phyloP scores from a whole-genome alignment of 2,797 vertebrate species.

The Muscicapa striata region DNA sequence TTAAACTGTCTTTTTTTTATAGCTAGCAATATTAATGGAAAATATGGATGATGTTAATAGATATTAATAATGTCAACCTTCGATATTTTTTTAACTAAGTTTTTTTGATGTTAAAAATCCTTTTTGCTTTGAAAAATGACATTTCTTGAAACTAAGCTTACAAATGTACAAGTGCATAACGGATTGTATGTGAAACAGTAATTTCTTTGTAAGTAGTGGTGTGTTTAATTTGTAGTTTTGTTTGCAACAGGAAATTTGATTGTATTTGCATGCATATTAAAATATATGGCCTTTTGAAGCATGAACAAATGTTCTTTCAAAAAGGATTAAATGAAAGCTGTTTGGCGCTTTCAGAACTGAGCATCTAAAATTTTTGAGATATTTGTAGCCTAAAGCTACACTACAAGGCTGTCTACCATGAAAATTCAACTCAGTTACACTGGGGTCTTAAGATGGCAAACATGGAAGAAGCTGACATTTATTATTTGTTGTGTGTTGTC shows the following conservation, averaged over 20 bases:
- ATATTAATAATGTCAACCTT: neutral
- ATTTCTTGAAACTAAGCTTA: neutral
- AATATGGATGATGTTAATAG: neutral
- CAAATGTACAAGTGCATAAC: neutral
- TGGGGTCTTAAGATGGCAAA: neutral
- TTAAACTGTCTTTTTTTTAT: neutral
- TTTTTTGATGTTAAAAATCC: neutral
- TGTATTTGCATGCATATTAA: neutral
- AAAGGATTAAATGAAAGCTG: neutral
- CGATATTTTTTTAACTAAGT: neutral
- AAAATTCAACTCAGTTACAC: neutral
- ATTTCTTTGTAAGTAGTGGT: neutral
- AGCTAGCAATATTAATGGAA: neutral
- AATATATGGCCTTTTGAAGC: neutral
- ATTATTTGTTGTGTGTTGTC: neutral
- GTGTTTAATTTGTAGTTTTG: slow-evolving; percentile 7
- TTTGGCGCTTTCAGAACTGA: neutral
- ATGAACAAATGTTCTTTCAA: neutral
- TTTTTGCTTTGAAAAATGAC: neutral
- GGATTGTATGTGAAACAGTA: neutral
- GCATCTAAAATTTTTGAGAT: neutral
- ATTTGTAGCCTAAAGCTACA: neutral
- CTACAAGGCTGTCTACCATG: neutral
- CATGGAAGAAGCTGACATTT: neutral
- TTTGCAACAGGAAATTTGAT: slow-evolving; percentile 14